phyloP scores from a whole-genome alignment of 1,140 invertebrate genomes.

The Pollicipes pollicipes region DNA sequence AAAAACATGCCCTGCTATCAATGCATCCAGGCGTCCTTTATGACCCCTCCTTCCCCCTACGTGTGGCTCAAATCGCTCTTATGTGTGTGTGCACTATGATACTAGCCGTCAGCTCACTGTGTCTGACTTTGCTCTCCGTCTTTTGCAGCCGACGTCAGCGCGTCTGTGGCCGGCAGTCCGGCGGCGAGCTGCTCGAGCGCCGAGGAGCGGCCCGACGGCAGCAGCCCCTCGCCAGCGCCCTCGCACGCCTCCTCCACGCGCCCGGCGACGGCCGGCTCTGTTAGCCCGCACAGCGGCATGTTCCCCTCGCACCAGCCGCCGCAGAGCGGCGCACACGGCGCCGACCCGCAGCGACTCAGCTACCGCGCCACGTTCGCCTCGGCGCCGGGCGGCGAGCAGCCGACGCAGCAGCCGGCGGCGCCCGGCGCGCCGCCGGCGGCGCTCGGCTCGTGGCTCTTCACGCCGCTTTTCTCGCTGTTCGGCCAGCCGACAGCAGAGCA shows the following conservation, averaged over 20 bases:
- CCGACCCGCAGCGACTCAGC: conserved; percentile 13
- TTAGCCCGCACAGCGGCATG: conserved; percentile 22
- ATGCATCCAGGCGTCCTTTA: no score
- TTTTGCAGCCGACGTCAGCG: not conserved
- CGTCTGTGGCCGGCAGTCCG: not conserved
- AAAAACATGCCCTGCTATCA: no score
- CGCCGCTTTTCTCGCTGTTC: conserved; percentile 35
- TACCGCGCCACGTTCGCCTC: conserved; percentile 18
- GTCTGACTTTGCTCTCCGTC: not conserved
- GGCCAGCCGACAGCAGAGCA: conserved; percentile 20
- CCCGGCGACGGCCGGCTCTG: not conserved
- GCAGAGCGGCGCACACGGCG: conserved; percentile 3
- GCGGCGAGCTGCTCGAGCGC: not conserved
- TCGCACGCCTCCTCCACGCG: not conserved
- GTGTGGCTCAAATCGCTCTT: no score
- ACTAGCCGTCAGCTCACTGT: no score
- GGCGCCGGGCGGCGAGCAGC: conserved; percentile 10
- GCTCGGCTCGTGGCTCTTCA: conserved; percentile 20
- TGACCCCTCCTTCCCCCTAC: no score
- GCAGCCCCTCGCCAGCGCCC: no score
- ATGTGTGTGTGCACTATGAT: no score
- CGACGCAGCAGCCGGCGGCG: conserved; percentile 18
- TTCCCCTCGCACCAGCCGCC: conserved; percentile 14
- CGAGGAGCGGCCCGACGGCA: not conserved
- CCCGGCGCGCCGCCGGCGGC: conserved; percentile 18